phyloP scores from a whole-genome alignment of 2,888 invertebrate genomes.

The Leptopilina myrica region DNA sequence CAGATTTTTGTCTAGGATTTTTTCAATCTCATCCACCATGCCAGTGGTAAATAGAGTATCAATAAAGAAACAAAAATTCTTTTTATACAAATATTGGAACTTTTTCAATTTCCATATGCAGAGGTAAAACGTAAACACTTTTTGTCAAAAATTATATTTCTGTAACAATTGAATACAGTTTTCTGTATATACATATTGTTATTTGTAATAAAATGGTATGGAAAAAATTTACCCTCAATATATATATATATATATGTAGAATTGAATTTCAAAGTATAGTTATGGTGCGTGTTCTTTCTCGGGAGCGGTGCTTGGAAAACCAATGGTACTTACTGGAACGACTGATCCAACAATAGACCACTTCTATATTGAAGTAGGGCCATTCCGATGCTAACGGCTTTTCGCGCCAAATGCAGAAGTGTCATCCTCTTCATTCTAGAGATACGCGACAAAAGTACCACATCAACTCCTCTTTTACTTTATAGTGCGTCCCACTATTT shows the following conservation, averaged over 20 bases:
- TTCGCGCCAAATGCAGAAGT: constrained; percentile 69
- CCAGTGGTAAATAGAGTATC: too few species aligned
- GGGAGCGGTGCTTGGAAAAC: constrained; percentile 44
- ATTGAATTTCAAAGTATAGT: background rate
- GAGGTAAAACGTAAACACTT: too few species aligned
- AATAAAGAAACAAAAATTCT: too few species aligned
- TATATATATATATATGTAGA: background rate
- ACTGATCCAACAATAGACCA: constrained; percentile 74
- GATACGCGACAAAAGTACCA: constrained; percentile 11
- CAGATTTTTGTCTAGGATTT: too few species aligned
- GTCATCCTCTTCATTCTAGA: constrained; percentile 45
- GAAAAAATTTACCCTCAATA: background rate
- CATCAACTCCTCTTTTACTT: background rate
- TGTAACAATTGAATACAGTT: background rate
- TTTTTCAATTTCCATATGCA: background rate
- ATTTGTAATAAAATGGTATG: background rate
- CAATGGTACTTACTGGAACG: constrained; percentile 68
- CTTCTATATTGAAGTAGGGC: constrained; percentile 68
- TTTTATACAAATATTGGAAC: too few species aligned
- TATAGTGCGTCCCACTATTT: background rate
- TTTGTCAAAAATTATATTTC: background rate
- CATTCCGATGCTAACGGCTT: constrained; percentile 74
- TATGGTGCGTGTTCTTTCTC: constrained; percentile 14
- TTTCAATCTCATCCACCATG: too few species aligned
- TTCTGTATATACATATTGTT: background rate